Conservation (phyloP, 2,888 invertebrate species). For the Orthosia gothica region DNA sequence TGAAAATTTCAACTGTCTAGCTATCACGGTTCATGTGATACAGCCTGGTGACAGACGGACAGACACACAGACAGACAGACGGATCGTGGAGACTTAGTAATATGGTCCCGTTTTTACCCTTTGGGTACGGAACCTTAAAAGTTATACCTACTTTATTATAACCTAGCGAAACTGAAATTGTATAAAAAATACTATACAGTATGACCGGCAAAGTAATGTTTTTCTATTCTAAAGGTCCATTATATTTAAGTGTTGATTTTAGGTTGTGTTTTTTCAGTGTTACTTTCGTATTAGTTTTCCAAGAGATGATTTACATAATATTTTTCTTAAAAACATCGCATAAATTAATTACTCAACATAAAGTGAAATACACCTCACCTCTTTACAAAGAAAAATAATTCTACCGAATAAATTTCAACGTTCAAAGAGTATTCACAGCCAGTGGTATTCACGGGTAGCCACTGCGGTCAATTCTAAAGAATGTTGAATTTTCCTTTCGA, state of each 20-base stretch:
- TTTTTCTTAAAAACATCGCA: conserved; percentile 17
- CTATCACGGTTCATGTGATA: too few relatives aligned
- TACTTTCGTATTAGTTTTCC: neutral
- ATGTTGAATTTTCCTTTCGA: conserved; percentile 73
- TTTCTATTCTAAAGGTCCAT: neutral
- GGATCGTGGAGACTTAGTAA: too few relatives aligned
- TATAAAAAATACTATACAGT: neutral
- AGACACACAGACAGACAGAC: too few relatives aligned
- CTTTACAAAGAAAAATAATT: conserved; percentile 51
- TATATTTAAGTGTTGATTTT: neutral
- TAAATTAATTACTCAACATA: conserved; percentile 26
- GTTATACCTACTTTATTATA: too few relatives aligned
- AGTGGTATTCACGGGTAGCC: conserved; percentile 56
- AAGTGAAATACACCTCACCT: conserved; percentile 17
- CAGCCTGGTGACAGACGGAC: too few relatives aligned
- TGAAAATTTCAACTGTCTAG: too few relatives aligned
- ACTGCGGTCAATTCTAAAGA: conserved; percentile 69
- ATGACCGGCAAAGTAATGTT: too few relatives aligned
- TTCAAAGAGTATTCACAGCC: conserved; percentile 62
- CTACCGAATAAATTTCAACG: conserved; percentile 51
- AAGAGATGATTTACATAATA: neutral
- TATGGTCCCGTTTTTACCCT: too few relatives aligned
- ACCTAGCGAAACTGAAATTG: neutral
- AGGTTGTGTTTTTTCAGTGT: neutral
- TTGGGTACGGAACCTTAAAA: too few relatives aligned